Conservation (phyloP, 2,888 invertebrate species). For the Ectemnius cavifrons region DNA sequence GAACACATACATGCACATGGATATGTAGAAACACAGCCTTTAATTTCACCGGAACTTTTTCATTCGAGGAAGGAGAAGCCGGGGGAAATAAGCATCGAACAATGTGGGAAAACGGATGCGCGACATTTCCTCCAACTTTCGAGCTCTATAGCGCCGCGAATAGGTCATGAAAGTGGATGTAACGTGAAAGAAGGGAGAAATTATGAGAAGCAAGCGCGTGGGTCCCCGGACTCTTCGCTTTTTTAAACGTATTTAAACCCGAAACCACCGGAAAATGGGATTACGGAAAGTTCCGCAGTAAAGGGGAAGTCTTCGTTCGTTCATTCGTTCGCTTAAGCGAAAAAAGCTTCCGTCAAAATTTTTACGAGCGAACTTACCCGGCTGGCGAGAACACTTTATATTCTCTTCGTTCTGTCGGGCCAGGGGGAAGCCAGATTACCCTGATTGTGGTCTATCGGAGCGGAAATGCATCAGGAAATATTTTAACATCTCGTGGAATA, state of each 20-base stretch:
- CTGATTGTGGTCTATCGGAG: constrained; percentile 51
- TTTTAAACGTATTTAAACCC: background rate
- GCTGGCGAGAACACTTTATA: constrained; percentile 37
- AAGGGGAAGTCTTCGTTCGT: background rate
- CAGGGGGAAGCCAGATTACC: constrained; percentile 21
- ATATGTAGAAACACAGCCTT: no score
- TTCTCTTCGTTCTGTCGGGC: constrained; percentile 27
- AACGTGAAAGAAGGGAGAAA: constrained; percentile 5
- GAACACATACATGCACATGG: no score
- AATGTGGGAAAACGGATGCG: no score
- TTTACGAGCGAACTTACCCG: constrained; percentile 34
- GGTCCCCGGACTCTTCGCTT: background rate
- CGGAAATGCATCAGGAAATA: constrained; percentile 50
- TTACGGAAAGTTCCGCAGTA: background rate
- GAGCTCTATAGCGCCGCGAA: no score
- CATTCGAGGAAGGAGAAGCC: no score
- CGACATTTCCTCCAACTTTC: no score
- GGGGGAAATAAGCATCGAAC: no score
- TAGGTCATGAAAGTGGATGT: constrained; percentile 1
- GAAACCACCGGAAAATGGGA: background rate
- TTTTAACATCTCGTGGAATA: constrained; percentile 36
- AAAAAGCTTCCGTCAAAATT: constrained; percentile 25
- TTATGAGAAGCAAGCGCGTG: no score
- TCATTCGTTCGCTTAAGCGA: background rate
- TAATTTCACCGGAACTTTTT: no score